Percentiles rank a stretch among this genome's conserved stretches.
Conservation (phyloP, 2,888 invertebrate genomes). For the Cyclophora albipunctata region DNA sequence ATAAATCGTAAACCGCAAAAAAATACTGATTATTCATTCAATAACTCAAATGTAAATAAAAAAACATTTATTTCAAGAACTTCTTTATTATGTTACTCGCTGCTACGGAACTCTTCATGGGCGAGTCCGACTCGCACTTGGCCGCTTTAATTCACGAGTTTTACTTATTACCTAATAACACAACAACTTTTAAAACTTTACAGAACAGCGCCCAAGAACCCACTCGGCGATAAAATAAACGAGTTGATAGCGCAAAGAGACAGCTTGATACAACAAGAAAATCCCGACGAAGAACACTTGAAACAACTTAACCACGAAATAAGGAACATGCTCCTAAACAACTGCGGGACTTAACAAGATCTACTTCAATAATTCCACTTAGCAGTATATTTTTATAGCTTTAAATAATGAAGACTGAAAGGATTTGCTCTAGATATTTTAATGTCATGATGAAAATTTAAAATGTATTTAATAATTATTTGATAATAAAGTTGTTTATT, state of each 20-base stretch:
- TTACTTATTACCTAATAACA: not conserved
- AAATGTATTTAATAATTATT: no score
- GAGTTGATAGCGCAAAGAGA: conserved; percentile 68
- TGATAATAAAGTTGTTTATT: no score
- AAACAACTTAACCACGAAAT: conserved; percentile 71
- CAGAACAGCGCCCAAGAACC: conserved; percentile 45
- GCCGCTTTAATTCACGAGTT: no score
- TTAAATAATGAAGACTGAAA: conserved; percentile 1
- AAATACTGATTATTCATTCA: no score
- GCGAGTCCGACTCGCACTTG: no score
- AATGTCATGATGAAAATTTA: no score
- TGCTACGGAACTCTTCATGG: no score
- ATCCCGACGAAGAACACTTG: conserved; percentile 60
- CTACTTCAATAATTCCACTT: not conserved
- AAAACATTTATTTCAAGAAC: no score
- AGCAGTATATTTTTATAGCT: conserved; percentile 1
- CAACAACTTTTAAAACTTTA: not conserved
- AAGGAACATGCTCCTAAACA: conserved; percentile 60
- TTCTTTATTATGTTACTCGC: no score
- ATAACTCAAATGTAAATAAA: no score
- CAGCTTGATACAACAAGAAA: conserved; percentile 59
- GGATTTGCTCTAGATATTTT: no score
- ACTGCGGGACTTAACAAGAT: conserved; percentile 44
- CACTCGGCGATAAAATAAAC: conserved; percentile 55
- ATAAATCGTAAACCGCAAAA: no score